Conservation (phyloP, 2,888 invertebrate genomes). For the Nezara viridula region DNA sequence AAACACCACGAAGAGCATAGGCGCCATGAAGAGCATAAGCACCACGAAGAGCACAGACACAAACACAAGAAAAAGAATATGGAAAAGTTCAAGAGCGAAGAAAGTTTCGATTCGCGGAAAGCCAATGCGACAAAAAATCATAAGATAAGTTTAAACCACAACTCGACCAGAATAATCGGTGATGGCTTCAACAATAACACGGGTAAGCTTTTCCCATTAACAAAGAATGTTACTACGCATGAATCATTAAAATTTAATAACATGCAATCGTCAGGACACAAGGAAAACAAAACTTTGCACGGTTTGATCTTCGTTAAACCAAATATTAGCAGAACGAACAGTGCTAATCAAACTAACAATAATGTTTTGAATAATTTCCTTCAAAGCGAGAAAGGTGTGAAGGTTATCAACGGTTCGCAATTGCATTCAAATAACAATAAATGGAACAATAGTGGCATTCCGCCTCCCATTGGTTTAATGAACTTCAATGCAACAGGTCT, state of each 20-base stretch:
- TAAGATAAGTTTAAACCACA: background rate
- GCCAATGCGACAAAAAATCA: background rate
- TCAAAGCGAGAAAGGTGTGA: background rate
- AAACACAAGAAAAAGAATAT: background rate
- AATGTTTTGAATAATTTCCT: background rate
- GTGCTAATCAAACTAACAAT: background rate
- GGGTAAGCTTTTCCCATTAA: background rate
- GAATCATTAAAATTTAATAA: background rate
- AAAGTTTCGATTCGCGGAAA: background rate
- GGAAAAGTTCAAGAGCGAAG: background rate
- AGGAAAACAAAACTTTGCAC: background rate
- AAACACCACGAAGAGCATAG: background rate
- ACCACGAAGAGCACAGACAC: too few relatives aligned
- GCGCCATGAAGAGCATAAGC: background rate
- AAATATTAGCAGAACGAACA: background rate
- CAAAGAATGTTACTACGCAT: background rate
- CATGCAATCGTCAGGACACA: background rate
- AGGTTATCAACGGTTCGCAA: background rate
- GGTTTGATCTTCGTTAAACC: background rate
- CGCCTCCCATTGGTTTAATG: background rate
- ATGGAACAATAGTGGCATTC: background rate
- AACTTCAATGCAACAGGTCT: background rate
- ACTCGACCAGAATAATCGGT: background rate
- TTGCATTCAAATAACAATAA: background rate
- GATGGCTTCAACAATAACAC: background rate